Evolutionary conservation across 2,888 invertebrate species (phyloP).

Genomic region (Panopea generosa): DNA sequence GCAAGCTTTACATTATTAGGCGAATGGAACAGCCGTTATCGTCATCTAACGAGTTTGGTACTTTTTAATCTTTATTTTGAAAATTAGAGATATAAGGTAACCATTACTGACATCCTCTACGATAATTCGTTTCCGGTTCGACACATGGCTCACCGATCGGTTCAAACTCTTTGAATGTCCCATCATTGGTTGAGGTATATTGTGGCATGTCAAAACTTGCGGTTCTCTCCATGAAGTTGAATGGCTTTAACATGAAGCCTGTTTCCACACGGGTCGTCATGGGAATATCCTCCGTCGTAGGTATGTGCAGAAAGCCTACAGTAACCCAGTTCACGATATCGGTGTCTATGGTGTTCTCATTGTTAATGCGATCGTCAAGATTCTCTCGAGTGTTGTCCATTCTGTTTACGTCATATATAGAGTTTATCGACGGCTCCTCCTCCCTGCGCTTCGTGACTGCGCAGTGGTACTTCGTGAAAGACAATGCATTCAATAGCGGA

Average conservation of each 20-base stretch:
- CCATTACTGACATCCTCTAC: conserved; percentile 36
- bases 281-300: conserved; percentile 72
- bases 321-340: conserved; percentile 71
- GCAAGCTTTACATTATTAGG: too few species aligned
- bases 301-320: conserved; percentile 70
- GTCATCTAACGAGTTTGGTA: too few species aligned
- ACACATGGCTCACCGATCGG: conserved; percentile 51
- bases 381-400: conserved; percentile 55
- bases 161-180: conserved; percentile 37
- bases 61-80: too few species aligned
- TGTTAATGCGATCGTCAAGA: conserved; percentile 59
- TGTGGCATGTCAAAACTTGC: conserved; percentile 69
- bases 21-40: too few species aligned
- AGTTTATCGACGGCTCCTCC: conserved; percentile 60
- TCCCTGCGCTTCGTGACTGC: conserved; percentile 69
- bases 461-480: conserved; percentile 71
- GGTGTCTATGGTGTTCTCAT: conserved; percentile 64
- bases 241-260: conserved; percentile 67
- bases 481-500: conserved; percentile 60
- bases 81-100: too few species aligned
- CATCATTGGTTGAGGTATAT: conserved; percentile 48
- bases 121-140: conserved; percentile 36
- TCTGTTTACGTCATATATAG: conserved; percentile 57
- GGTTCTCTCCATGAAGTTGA: conserved; percentile 72
- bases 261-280: conserved; percentile 68